Evolutionary conservation across 2,113 vertebrate genomes (phyloP), one percentile per base, ranked within the genome.

Genomic region (Tragelaphus imberbis): DNA sequence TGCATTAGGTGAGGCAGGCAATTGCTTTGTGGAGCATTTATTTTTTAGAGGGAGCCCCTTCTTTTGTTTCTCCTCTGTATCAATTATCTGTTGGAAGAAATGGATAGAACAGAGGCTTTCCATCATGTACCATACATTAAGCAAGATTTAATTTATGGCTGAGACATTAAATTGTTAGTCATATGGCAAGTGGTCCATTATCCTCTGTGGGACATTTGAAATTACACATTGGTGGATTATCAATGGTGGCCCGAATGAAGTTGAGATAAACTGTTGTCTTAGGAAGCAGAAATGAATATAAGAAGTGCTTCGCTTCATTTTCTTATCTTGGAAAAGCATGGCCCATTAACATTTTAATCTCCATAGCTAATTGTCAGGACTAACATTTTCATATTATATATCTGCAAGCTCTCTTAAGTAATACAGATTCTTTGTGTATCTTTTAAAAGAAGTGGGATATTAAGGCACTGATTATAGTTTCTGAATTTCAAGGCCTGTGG

Each of bases 21-120:
- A 55, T 71, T 63, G 51, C 36, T 87, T 94, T 90, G 56, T 21
- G 56, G 82, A 55, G 49, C 85, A 2, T 40, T 40, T 40, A 30
- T 92, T 89, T 88, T 55, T 93, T 65, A 87, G 63, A 40, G 27
- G 9, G 71, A 47, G 28, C 58, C 2, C 47, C 40, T 65, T 94
- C 56, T 97, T 98, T 98, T 97, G 58, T 95, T 49, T 96, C 95
- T 82, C 28, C 33, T 91, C 79, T 71, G 84, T 95, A 91, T 82
- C 55, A 87, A 75, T 84, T n/a, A 89, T 84, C 28, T 65, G 5
- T 51, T 63, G 58, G 53, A 10, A 81, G 25, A 63, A 53, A 25
- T n/a, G 86, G 89, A 4, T 95, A 85, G 25, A 79, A 68, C 36
- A 55, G 44, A 33, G 40, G 16, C 49, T 95, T 84, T 59, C 81